Conservation (phyloP, 37 sponge, comb jelly and placozoan species). For the Hexactinellida sp. region DNA sequence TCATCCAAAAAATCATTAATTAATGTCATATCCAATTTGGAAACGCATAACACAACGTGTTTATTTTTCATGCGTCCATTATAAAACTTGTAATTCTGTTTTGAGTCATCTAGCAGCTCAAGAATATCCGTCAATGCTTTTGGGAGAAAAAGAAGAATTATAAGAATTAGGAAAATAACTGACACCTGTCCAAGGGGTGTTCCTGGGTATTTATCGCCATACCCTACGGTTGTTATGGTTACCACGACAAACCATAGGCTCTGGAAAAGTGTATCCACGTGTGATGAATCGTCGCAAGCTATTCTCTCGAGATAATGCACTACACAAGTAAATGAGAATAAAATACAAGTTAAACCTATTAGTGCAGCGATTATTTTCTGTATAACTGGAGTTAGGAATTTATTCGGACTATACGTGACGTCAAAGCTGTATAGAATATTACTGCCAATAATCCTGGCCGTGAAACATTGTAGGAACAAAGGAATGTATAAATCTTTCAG, state of each 20-base stretch:
- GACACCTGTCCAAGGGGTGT: constrained; percentile 38
- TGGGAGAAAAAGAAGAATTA: constrained; percentile 10
- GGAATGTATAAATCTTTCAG: constrained; percentile 47
- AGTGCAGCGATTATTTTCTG: neutral
- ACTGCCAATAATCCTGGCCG: constrained; percentile 25
- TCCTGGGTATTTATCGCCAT: constrained; percentile 38
- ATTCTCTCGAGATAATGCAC: constrained; percentile 49
- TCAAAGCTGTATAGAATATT: constrained; percentile 19
- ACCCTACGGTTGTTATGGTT: constrained; percentile 59
- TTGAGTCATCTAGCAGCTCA: neutral
- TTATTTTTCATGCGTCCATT: neutral
- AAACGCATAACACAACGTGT: neutral
- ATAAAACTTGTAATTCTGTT: constrained; percentile 8
- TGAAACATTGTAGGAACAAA: constrained; percentile 51
- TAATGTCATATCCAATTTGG: neutral
- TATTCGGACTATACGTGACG: neutral
- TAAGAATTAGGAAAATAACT: constrained; percentile 33
- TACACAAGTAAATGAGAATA: constrained; percentile 24
- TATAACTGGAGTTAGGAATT: neutral
- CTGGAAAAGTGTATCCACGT: constrained; percentile 22
- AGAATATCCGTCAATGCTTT: neutral
- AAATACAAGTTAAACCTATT: neutral
- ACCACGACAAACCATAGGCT: constrained; percentile 52
- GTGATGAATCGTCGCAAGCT: neutral
- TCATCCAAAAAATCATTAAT: neutral